Percentiles rank a stretch among this genome's conserved stretches.
Evolutionary conservation across 2,113 vertebrate genomes (phyloP).

Genomic region (Hypomesus transpacificus): DNA sequence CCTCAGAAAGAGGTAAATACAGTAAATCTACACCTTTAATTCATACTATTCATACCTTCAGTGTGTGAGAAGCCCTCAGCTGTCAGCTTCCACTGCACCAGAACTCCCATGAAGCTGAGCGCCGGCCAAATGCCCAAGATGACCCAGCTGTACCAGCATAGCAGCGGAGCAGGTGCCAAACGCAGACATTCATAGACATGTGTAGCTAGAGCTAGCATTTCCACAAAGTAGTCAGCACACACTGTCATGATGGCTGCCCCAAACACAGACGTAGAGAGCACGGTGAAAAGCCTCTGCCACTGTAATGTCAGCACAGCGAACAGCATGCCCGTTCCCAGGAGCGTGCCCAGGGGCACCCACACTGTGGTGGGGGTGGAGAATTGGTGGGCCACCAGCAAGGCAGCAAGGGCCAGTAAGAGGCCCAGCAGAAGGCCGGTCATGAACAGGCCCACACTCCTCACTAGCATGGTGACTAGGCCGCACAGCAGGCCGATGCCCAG

Average conservation of each 20-base stretch:
- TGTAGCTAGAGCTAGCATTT: slow-evolving; percentile 74
- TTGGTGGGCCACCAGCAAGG: slow-evolving; percentile 74
- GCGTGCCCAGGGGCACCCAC: slow-evolving; percentile 81
- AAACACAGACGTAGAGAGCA: slow-evolving; percentile 79
- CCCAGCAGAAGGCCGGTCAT: slow-evolving; percentile 85
- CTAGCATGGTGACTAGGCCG: slow-evolving; percentile 85
- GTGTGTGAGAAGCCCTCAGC: slow-evolving; percentile 77
- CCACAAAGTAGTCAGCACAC: slow-evolving; percentile 82
- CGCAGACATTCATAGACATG: slow-evolving; percentile 75
- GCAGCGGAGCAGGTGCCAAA: slow-evolving; percentile 64
- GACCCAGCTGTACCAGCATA: slow-evolving; percentile 89
- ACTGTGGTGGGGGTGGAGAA: slow-evolving; percentile 78
- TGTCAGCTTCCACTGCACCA: slow-evolving; percentile 85
- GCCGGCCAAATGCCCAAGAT: slow-evolving; percentile 81
- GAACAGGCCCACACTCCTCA: slow-evolving; percentile 86
- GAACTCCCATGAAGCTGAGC: slow-evolving; percentile 76
- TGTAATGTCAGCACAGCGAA: slow-evolving; percentile 82
- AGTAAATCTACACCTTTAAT: background rate
- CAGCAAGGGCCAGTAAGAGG: slow-evolving; percentile 76
- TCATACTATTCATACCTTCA: slow-evolving; percentile 66
- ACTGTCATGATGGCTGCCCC: slow-evolving; percentile 80
- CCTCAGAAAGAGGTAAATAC: too few relatives aligned
- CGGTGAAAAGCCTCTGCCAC: slow-evolving; percentile 81
- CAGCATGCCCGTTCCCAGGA: slow-evolving; percentile 79
- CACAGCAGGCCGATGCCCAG: slow-evolving; percentile 85